Evolutionary conservation across 2,113 vertebrate genomes (phyloP).

Genomic region (Myotis lucifugus): DNA sequence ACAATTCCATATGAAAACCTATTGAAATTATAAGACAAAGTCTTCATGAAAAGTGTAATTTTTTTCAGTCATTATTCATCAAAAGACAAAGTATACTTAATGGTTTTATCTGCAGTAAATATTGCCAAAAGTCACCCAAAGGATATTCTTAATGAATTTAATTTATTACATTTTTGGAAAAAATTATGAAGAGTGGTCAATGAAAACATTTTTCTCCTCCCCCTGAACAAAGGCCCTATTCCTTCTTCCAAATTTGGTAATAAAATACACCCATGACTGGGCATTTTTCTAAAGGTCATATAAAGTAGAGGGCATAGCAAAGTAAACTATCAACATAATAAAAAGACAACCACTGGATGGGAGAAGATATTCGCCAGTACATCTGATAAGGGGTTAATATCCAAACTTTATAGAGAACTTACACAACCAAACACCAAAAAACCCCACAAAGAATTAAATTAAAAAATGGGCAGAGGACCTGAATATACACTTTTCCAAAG

Average conservation of each 20-base stretch:
- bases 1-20: constrained; percentile 27
- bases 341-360: not conserved
- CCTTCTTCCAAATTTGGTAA: not conserved
- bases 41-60: not conserved
- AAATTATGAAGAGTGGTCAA: not conserved
- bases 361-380: not conserved
- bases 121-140: not conserved
- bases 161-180: not conserved
- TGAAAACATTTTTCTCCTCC: not conserved
- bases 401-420: too few relatives aligned
- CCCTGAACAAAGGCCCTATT: not conserved
- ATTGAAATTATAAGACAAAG: constrained; percentile 42
- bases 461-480: not conserved
- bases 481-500: too few relatives aligned
- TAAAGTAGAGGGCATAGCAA: not conserved
- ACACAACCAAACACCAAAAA: too few relatives aligned
- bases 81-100: constrained; percentile 18
- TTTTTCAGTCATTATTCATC: constrained; percentile 51
- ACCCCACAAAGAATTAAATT: too few relatives aligned
- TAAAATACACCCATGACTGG: not conserved
- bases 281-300: not conserved
- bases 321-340: not conserved
- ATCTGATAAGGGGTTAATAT: not conserved
- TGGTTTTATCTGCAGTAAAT: constrained; percentile 15
- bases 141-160: not conserved